Percentiles rank a stretch among this genome's conserved stretches.
These are phyloP conservation scores for Ganaspis brasiliensis DNA, from an alignment of 2,888 invertebrate species.

Conservation along the genomic window DNA sequence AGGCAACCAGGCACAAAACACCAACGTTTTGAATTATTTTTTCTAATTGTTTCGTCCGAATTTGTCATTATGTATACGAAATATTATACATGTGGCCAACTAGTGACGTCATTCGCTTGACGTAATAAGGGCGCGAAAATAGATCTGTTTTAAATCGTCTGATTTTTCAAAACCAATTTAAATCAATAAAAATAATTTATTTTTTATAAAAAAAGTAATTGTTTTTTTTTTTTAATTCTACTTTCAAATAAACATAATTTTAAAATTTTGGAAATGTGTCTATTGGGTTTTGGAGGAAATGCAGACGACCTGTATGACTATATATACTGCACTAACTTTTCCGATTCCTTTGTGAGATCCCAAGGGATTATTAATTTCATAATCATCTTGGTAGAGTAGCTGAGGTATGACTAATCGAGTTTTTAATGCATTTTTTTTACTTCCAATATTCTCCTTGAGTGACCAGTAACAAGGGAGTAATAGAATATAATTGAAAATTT, in stretches of 20 bases:
- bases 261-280: neutral
- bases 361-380: too few species aligned
- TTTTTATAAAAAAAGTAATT: neutral
- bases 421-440: too few species aligned
- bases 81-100: neutral
- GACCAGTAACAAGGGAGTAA: too few species aligned
- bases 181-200: neutral
- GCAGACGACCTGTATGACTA: too few species aligned
- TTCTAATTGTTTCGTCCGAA: too few species aligned
- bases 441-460: too few species aligned
- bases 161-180: neutral
- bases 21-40: neutral
- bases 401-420: too few species aligned
- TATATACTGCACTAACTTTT: too few species aligned
- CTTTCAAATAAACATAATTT: neutral
- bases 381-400: too few species aligned
- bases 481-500: too few species aligned
- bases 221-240: neutral
- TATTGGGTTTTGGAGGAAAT: too few species aligned
- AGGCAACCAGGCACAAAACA: conserved; percentile 41
- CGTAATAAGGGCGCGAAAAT: neutral
- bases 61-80: neutral
- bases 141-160: neutral
- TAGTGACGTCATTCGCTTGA: neutral
- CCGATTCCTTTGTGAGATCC: too few species aligned